These are phyloP conservation scores for Drosophila kanekoi DNA, from an alignment of 2,888 invertebrate genomes.

Conservation along the genomic window DNA sequence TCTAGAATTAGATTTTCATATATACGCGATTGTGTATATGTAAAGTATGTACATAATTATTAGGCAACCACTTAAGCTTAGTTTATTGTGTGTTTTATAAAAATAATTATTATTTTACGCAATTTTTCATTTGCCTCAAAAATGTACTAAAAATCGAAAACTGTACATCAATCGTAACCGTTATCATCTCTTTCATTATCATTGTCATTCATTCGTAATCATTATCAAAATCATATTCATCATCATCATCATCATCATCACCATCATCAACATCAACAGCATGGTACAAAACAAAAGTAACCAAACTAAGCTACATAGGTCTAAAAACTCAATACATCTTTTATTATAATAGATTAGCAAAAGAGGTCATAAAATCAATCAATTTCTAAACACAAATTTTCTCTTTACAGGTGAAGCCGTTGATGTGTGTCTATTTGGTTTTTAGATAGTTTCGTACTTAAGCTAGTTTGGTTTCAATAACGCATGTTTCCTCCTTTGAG, in stretches of 20 bases:
- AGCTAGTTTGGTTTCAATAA: constrained; percentile 63
- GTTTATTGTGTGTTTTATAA: constrained; percentile 51
- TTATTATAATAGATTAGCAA: constrained; percentile 36
- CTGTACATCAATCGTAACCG: constrained; percentile 63
- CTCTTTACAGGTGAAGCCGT: constrained; percentile 26
- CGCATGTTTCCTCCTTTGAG: constrained; percentile 43
- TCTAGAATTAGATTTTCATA: constrained; percentile 36
- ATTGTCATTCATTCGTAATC: constrained; percentile 40
- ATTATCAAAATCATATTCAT: constrained; percentile 20
- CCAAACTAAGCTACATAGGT: constrained; percentile 48
- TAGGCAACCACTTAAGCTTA: constrained; percentile 77
- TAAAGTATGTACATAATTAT: constrained; percentile 73
- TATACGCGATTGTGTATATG: constrained; percentile 41
- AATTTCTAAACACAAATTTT: constrained; percentile 36
- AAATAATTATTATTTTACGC: constrained; percentile 61
- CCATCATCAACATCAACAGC: constrained; percentile 60
- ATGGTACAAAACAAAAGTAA: constrained; percentile 42
- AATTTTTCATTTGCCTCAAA: constrained; percentile 53
- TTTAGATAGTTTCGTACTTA: constrained; percentile 63
- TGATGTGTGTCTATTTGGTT: constrained; percentile 38
- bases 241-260: constrained; percentile 11
- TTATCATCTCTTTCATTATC: constrained; percentile 26
- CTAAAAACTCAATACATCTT: constrained; percentile 45
- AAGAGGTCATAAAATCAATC: constrained; percentile 30
- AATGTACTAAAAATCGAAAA: constrained; percentile 67